Percentiles rank a stretch among this genome's conserved stretches.
Evolutionary conservation across 2,113 vertebrate genomes (phyloP).

Genomic region (Pterophyllum scalare): DNA sequence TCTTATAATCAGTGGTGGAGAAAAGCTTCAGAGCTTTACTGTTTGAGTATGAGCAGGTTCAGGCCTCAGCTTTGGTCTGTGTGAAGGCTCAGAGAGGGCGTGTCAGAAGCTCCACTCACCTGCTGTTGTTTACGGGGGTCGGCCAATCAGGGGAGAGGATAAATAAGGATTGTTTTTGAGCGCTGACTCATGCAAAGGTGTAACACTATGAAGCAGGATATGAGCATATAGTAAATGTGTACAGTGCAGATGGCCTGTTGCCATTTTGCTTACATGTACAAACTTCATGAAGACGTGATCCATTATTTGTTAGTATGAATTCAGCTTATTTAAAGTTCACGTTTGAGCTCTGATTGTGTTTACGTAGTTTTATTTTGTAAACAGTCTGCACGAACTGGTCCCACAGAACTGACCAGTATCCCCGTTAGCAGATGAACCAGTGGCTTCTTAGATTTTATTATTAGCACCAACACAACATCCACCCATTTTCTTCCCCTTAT

Average conservation of each 20-base stretch:
- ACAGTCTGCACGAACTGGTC: not conserved
- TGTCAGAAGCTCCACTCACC: not conserved
- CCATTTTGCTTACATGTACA: too few relatives aligned
- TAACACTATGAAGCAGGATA: not conserved
- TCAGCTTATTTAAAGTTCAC: not conserved
- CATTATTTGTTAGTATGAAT: rapidly evolving
- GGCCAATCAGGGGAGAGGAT: too few relatives aligned
- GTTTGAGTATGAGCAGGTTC: not conserved
- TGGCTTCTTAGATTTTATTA: not conserved
- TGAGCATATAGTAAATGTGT: not conserved
- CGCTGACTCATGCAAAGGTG: not conserved
- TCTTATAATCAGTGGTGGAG: slow-evolving; percentile 11
- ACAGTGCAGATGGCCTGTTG: not conserved
- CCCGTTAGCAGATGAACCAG: not conserved
- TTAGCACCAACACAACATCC: not conserved
- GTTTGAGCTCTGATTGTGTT: not conserved
- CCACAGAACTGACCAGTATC: not conserved
- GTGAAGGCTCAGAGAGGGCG: not conserved
- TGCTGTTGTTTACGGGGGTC: not conserved
- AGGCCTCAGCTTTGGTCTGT: not conserved
- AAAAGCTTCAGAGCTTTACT: not conserved
- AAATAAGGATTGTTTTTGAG: not conserved
- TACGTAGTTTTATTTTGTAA: too few relatives aligned
- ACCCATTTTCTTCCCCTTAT: rapidly evolving
- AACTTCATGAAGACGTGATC: rapidly evolving